These are phyloP conservation scores for Zaprionus inermis DNA, from an alignment of 1,140 invertebrate genomes.

Conservation along the genomic window DNA sequence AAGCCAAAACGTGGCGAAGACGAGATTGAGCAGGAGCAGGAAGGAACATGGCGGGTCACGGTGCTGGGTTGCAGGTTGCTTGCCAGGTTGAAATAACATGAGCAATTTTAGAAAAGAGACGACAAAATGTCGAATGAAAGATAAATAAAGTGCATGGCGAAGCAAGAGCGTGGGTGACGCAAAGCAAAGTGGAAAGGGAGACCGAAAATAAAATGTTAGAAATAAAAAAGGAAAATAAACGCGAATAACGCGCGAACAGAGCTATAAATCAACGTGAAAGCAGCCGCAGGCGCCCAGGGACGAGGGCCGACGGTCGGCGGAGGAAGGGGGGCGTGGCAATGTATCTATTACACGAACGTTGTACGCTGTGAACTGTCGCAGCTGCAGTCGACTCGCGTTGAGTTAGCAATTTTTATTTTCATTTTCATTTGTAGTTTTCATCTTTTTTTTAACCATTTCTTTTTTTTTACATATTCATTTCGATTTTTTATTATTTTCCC, in stretches of 20 bases:
- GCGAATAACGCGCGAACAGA: slow-evolving; percentile 57
- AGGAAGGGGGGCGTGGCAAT: slow-evolving; percentile 53
- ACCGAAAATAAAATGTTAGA: slow-evolving; percentile 55
- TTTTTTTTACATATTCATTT: slow-evolving; percentile 21
- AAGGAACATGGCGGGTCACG: slow-evolving; percentile 14
- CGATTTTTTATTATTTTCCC: slow-evolving; percentile 21
- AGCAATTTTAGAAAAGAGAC: slow-evolving; percentile 75
- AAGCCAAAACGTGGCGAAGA: slow-evolving; percentile 58
- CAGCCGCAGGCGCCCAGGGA: slow-evolving; percentile 24
- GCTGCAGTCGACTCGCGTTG: slow-evolving; percentile 56
- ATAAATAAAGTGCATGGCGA: slow-evolving; percentile 72
- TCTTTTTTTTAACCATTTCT: slow-evolving; percentile 6
- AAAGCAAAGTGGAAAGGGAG: background rate
- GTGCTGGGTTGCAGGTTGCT: slow-evolving; percentile 35
- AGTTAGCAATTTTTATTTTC: slow-evolving; percentile 54
- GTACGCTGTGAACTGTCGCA: slow-evolving; percentile 65
- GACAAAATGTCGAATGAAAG: slow-evolving; percentile 83
- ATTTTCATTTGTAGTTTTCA: slow-evolving; percentile 33
- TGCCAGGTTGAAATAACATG: slow-evolving; percentile 78
- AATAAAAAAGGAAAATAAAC: slow-evolving; percentile 52
- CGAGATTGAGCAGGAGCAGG: slow-evolving; percentile 7
- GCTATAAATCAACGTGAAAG: slow-evolving; percentile 72
- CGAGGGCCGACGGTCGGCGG: background rate
- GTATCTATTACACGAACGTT: slow-evolving; percentile 61
- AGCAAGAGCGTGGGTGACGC: background rate